These are phyloP conservation scores for Anser brachyrhynchus DNA, from an alignment of 2,113 vertebrate species.

Conservation along the genomic window DNA sequence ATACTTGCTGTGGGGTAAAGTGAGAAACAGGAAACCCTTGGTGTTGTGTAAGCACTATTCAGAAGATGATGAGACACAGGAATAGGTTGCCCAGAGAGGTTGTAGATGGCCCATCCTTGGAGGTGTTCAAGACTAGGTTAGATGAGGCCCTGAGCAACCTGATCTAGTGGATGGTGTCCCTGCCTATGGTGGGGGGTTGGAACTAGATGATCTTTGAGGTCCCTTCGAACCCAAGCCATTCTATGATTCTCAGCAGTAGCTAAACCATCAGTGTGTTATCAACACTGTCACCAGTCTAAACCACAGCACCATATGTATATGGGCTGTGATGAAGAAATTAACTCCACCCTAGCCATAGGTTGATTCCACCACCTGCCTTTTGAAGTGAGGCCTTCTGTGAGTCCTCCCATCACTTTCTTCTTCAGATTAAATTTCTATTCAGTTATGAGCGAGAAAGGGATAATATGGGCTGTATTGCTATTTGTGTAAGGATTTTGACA, in stretches of 20 bases:
- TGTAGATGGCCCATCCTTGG: too few species aligned
- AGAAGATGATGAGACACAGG: too few species aligned
- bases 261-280: background rate
- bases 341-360: background rate
- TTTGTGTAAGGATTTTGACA: background rate
- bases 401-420: background rate
- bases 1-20: background rate
- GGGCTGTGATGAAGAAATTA: background rate
- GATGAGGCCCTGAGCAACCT: too few species aligned
- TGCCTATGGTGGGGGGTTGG: too few species aligned
- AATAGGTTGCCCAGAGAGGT: too few species aligned
- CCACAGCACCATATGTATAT: background rate
- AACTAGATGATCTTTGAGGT: too few species aligned
- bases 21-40: background rate
- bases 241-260: background rate
- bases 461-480: background rate
- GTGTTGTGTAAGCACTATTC: background rate
- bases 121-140: too few species aligned
- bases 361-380: background rate
- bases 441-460: background rate
- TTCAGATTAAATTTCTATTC: background rate
- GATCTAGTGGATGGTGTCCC: too few species aligned
- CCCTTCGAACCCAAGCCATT: too few species aligned
- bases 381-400: background rate
- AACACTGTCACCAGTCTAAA: background rate